Conservation (phyloP, 2,888 invertebrate genomes). For the Euphydryas editha region DNA sequence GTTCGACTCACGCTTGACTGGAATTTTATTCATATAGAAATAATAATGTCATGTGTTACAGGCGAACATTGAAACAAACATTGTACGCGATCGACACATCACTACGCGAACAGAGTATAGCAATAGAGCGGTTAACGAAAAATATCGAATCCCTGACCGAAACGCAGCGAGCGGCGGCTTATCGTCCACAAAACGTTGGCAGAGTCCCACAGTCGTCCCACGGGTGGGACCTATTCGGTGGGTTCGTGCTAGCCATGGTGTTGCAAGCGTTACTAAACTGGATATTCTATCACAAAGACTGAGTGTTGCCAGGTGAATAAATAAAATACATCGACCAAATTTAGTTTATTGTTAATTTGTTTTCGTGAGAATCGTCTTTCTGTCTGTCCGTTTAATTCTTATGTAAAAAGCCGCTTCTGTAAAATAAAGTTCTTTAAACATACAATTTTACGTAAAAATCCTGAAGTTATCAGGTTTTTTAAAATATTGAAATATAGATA, state of each 20-base stretch:
- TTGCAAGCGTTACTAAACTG: constrained; percentile 70
- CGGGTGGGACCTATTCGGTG: constrained; percentile 70
- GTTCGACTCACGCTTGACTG: too few relatives aligned
- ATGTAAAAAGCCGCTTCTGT: not conserved
- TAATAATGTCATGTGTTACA: constrained; percentile 43
- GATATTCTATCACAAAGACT: constrained; percentile 71
- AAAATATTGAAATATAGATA: too few relatives aligned
- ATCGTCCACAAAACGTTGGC: constrained; percentile 53
- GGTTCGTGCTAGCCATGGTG: constrained; percentile 69
- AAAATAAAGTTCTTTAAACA: too few relatives aligned
- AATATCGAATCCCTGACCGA: constrained; percentile 59
- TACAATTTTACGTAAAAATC: too few relatives aligned
- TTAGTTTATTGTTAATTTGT: constrained; percentile 34
- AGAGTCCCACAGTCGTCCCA: constrained; percentile 53
- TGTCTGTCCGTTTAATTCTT: constrained; percentile 30
- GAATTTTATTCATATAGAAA: too few relatives aligned
- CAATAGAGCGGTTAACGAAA: constrained; percentile 67
- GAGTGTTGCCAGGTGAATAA: constrained; percentile 45
- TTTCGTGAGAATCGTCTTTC: constrained; percentile 20
- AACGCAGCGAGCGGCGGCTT: constrained; percentile 48
- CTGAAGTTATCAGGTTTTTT: too few relatives aligned
- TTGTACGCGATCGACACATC: constrained; percentile 76
- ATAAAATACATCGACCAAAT: constrained; percentile 51
- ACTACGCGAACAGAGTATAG: constrained; percentile 77
- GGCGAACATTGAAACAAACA: constrained; percentile 76